Conservation (phyloP, 2,888 invertebrate species). For the Pyrrhosoma nymphula region DNA sequence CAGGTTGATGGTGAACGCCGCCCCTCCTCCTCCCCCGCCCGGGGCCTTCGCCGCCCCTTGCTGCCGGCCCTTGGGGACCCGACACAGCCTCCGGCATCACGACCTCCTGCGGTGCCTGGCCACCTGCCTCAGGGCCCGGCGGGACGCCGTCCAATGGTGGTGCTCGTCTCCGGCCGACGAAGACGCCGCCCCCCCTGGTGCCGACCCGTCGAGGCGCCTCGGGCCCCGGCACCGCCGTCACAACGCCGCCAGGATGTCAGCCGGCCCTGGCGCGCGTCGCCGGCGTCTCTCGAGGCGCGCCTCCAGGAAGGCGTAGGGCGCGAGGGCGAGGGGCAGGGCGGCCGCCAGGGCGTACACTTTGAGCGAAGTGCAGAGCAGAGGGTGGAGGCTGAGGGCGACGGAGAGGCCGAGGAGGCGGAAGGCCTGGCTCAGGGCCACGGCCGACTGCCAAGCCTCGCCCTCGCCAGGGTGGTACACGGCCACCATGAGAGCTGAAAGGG, state of each 20-base stretch:
- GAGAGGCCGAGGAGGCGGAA: slow-evolving; percentile 83
- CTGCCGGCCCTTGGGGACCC: background rate
- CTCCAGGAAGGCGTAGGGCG: slow-evolving; percentile 81
- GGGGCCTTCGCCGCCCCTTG: background rate
- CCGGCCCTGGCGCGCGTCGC: slow-evolving; percentile 77
- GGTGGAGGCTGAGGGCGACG: slow-evolving; percentile 80
- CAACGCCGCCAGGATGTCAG: slow-evolving; percentile 78
- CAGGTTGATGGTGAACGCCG: background rate
- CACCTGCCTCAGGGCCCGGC: background rate
- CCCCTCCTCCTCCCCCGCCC: background rate
- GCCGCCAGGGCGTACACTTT: slow-evolving; percentile 79
- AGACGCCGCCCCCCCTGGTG: background rate
- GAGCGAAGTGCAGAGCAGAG: slow-evolving; percentile 76
- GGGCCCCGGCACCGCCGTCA: slow-evolving; percentile 78
- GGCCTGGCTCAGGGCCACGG: slow-evolving; percentile 33
- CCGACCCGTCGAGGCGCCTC: slow-evolving; percentile 66
- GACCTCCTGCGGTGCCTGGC: slow-evolving; percentile 20
- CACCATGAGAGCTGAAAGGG: slow-evolving; percentile 76
- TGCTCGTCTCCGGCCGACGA: background rate
- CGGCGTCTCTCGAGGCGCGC: slow-evolving; percentile 77
- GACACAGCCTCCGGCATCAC: slow-evolving; percentile 30
- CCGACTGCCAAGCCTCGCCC: slow-evolving; percentile 76
- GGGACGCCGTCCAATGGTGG: too few relatives aligned
- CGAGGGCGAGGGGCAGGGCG: slow-evolving; percentile 79
- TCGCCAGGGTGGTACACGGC: slow-evolving; percentile 77